Percentiles rank a stretch among this genome's conserved stretches.
These are phyloP conservation scores for Eucera pruinosa DNA, from an alignment of 2,888 invertebrate species.

Conservation along the genomic window DNA sequence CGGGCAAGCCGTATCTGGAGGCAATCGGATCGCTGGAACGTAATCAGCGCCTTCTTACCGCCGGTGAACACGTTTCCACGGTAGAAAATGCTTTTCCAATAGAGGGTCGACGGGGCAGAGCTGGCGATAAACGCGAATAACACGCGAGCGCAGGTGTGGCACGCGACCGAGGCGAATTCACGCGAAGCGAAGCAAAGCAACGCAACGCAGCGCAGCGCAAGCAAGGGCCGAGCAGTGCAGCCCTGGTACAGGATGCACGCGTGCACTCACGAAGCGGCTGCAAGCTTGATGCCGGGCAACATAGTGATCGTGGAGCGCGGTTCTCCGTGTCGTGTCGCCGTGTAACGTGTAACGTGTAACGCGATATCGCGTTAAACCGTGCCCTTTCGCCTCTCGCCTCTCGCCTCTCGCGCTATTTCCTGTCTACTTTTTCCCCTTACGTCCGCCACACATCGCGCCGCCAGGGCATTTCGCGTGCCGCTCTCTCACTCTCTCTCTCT, in stretches of 20 bases:
- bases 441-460: conserved; percentile 4
- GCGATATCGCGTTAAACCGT: conserved; percentile 56
- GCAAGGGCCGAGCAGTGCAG: background rate
- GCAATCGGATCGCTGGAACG: background rate
- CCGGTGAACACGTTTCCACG: background rate
- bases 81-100: conserved; percentile 16
- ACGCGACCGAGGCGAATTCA: conserved; percentile 54
- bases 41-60: too few species aligned
- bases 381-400: conserved; percentile 46
- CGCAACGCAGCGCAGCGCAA: background rate
- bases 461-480: conserved; percentile 28
- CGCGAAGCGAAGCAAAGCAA: conserved; percentile 15
- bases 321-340: conserved; percentile 39
- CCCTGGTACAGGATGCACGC: conserved; percentile 1
- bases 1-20: too few species aligned
- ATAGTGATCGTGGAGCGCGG: conserved; percentile 41
- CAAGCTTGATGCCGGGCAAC: conserved; percentile 30
- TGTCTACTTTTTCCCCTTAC: conserved; percentile 8
- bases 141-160: conserved; percentile 57
- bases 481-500: background rate
- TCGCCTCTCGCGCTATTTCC: conserved; percentile 44
- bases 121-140: conserved; percentile 41
- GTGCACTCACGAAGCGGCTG: background rate
- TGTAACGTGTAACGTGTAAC: too few species aligned
- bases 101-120: background rate